phyloP scores from a whole-genome alignment of 2,113 vertebrate genomes.

The Cygnus buccinator region DNA sequence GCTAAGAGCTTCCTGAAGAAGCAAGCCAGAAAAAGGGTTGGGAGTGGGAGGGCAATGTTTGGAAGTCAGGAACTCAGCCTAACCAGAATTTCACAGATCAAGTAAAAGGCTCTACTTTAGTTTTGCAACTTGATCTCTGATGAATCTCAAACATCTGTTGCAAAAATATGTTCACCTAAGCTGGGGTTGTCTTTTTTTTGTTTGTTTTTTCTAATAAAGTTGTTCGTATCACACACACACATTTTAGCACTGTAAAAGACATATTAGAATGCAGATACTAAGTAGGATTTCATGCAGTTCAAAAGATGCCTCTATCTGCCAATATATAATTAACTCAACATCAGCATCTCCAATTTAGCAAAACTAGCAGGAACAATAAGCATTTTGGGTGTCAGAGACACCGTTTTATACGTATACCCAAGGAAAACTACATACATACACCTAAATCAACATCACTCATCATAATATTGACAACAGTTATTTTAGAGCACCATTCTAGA shows the following conservation, averaged over 20 bases:
- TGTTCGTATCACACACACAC: neutral
- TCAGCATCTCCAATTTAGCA: neutral
- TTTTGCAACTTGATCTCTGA: neutral
- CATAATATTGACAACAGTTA: neutral
- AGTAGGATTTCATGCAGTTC: neutral
- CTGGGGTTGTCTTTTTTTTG: too few relatives aligned
- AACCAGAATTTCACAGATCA: neutral
- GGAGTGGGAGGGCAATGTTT: fast-evolving
- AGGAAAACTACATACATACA: neutral
- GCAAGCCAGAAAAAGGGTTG: neutral
- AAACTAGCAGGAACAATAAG: neutral
- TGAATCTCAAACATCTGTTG: neutral
- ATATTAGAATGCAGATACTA: neutral
- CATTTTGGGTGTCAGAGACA: neutral
- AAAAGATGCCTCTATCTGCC: neutral
- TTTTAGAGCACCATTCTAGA: neutral
- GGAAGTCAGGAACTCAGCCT: neutral
- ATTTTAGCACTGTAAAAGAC: neutral
- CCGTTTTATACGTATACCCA: neutral
- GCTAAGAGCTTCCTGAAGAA: neutral
- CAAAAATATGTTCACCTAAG: neutral
- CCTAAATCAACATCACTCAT: neutral
- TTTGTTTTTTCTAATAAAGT: neutral
- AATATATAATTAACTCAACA: neutral
- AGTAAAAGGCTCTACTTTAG: neutral